Base-by-base conservation (phyloP, 37 sponge, comb jelly and placozoan species). In the Ianthella basta region DNA sequence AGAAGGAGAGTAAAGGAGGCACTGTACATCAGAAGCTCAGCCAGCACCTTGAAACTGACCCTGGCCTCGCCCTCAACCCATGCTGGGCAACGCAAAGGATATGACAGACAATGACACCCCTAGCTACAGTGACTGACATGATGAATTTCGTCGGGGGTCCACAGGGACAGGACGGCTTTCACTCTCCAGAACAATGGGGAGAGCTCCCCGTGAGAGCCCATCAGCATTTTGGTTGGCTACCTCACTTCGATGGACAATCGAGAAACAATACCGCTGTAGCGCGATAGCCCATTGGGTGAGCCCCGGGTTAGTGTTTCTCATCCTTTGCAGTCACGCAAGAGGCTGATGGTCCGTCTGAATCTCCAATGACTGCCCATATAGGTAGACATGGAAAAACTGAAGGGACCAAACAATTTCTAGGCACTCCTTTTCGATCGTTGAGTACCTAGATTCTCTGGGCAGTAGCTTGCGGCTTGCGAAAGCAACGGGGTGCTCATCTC, bases 371-470 rank as follows among this genome's bases (percentile, higher is more conserved):
- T 65, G 68, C 27, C 66, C 82, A 37, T 60, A 60, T 36, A 81
- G 66, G 5, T 81, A 65, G 21, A 81, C 82, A 16, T 64, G 68
- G 82, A 81, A 81, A 64, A 36, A 15, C 32, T 32, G 70, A 29
- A 81, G 21, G 36, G 72, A 34, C 84, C 74, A 40, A 36, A 73
- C 74, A 34, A 73, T 50, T n/a, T 70, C 84, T 34, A 44, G 12
- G 56, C 72, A 83, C 54, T 83, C 84, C 55, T 83, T 83, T 27
- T 83, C 84, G 34, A 70, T 83, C 33, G 72, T 70, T 50, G 84
- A 83, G 56, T 83, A 83, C 18, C 35, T 30, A 18, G 27, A 20
- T 35, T 83, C 84, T 25, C 54, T 37, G 15, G 84, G 72, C 54
- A 50, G 25, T 0, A 67, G 35, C 35, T 83, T 83, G 30, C 37